phyloP scores from a whole-genome alignment of 2,113 vertebrate genomes.

The Shinisaurus crocodilurus region DNA sequence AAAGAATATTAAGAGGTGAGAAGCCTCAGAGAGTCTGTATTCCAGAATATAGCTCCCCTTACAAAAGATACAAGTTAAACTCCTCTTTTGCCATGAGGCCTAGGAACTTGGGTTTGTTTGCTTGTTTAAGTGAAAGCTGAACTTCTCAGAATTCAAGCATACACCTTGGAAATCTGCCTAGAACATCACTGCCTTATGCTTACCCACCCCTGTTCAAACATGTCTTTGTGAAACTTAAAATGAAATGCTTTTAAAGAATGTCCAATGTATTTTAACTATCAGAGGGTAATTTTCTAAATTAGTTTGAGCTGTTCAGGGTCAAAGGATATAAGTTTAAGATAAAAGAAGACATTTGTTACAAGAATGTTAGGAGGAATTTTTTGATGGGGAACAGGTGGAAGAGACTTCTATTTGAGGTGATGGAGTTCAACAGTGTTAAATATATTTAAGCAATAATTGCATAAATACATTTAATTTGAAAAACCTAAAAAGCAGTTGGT shows the following conservation, averaged over 20 bases:
- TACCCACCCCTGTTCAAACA: background rate
- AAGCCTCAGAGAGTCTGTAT: background rate
- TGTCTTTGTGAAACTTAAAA: background rate
- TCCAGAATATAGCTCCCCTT: background rate
- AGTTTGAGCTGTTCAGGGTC: slow-evolving; percentile 64
- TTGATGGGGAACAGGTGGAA: slow-evolving; percentile 46
- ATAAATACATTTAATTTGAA: slow-evolving; percentile 38
- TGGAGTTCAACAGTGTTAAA: slow-evolving; percentile 31
- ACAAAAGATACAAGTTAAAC: background rate
- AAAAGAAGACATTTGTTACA: slow-evolving; percentile 44
- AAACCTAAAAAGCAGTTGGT: slow-evolving; percentile 27
- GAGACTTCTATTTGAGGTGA: slow-evolving; percentile 31
- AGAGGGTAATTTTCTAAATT: slow-evolving; percentile 65
- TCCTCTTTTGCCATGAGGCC: background rate
- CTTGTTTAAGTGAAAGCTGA: background rate
- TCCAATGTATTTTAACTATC: slow-evolving; percentile 41
- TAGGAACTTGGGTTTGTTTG: background rate
- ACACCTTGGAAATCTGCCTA: background rate
- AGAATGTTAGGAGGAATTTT: slow-evolving; percentile 46
- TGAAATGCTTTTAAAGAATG: slow-evolving; percentile 37
- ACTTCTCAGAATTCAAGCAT: background rate
- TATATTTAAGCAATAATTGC: slow-evolving; percentile 47
- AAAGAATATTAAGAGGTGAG: background rate
- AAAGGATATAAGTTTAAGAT: slow-evolving; percentile 51
- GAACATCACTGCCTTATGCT: background rate